Base-by-base conservation (phyloP, 2,888 invertebrate genomes). In the Drosophila nigricruria region DNA sequence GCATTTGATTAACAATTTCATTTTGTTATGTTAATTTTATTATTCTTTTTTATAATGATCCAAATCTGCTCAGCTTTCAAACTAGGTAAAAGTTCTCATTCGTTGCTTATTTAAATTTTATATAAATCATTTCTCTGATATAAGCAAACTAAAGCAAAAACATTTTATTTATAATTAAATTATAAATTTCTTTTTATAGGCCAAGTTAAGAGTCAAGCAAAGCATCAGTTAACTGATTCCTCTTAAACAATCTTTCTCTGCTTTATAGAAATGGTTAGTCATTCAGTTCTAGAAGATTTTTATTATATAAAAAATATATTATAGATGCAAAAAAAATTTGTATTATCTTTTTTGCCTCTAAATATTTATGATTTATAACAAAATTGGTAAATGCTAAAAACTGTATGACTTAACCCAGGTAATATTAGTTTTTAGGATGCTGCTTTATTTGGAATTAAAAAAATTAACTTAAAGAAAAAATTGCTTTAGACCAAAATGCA, bases 61-160 rank as follows among this genome's bases (percentile, higher is more conserved):
- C 9, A 14, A 18, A 30, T 40, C 14, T 20, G 18, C 8, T 16
- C 1, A 42, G 14, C 27, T 20, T n/a, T 54, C 2, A 8, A 40
- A 27, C 2, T 38, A 20, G 50, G 50, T 53, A 53, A 53, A 53
- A 25, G 38, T 18, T 54, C 56, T 38, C 32, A 43, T 23, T 56
- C 9, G 20, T 10, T 16, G 20, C 12, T 2, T 1, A 8, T 30
- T 64, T 34, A 3, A n/a, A 2, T 43, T 36, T 27, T 3, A 18
- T 27, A n/a, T 32, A 42, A 36, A 8, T 8, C 30, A 30, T n/a
- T 60, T 10, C 32, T 64, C 20, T 23, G 16, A 23, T 18, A 38
- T 30, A 12, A 60, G 32, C 10, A 14, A 43, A 18, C 27, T 47
- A 12, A 5, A n/a, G 9, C 49, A 49, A 32, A 20, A 30, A 32